Evolutionary conservation across 2,797 vertebrate genomes (phyloP).

Genomic region (Microctenopoma lineatum): DNA sequence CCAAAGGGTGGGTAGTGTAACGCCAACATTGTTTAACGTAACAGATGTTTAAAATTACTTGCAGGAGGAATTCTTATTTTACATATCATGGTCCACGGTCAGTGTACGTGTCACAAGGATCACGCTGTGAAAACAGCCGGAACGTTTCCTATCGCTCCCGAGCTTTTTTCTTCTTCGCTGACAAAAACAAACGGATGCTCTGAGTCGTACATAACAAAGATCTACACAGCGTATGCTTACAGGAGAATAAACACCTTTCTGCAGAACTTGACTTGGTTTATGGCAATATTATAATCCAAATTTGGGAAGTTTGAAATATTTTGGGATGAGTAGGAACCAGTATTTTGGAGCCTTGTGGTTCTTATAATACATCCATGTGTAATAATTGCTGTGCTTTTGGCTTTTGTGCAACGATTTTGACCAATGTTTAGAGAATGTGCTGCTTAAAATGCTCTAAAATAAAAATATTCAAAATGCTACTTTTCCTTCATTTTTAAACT

Average conservation of each 20-base stretch:
- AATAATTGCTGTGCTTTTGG: background rate
- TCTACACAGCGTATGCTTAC: no score
- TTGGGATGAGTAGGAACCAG: background rate
- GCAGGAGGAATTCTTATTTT: background rate
- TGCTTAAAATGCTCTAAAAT: background rate
- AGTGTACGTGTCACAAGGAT: background rate
- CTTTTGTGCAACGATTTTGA: background rate
- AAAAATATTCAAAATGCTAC: no score
- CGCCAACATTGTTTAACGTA: slow-evolving; percentile 39
- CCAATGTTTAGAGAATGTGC: background rate
- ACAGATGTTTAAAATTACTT: slow-evolving; percentile 43
- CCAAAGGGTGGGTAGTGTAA: slow-evolving; percentile 29
- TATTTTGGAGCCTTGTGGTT: background rate
- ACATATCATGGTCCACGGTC: background rate
- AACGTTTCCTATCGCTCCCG: no score
- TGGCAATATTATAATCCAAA: no score
- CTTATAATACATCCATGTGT: background rate
- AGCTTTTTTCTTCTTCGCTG: no score
- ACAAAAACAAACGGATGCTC: no score
- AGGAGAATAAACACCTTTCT: no score
- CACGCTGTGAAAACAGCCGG: no score
- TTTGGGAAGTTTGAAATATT: no score
- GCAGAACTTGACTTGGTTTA: no score
- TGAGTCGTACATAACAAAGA: no score
- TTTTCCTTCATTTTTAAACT: no score